Conservation (phyloP, 2,113 vertebrate genomes). For the Peromyscus maniculatus region DNA sequence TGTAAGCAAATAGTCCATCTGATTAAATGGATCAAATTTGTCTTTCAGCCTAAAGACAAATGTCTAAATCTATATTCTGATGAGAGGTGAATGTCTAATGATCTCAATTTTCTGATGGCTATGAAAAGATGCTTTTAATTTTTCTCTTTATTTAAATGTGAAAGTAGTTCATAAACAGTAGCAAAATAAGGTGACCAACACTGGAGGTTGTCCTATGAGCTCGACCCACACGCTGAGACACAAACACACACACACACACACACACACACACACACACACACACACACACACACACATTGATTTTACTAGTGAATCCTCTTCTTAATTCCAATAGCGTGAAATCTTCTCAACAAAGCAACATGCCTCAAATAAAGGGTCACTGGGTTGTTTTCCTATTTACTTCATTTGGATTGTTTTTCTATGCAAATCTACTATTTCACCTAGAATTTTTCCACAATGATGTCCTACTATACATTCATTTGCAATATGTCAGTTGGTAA, state of each 20-base stretch:
- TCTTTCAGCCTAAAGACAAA: background rate
- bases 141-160: background rate
- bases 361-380: background rate
- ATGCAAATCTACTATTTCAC: background rate
- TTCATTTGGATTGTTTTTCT: background rate
- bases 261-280: background rate
- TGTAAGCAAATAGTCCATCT: background rate
- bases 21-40: too few species aligned
- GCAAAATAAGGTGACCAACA: too few species aligned
- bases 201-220: background rate
- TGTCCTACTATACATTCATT: background rate
- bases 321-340: background rate
- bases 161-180: background rate
- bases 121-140: background rate
- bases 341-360: background rate
- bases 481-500: background rate
- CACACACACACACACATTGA: background rate
- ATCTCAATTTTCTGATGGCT: background rate
- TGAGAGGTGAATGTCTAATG: background rate
- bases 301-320: background rate
- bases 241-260: background rate
- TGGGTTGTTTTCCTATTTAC: background rate
- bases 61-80: background rate
- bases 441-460: background rate
- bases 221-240: rapidly evolving